Conservation (phyloP, 2,113 vertebrate genomes). For the Phylloscopus whistleri region DNA sequence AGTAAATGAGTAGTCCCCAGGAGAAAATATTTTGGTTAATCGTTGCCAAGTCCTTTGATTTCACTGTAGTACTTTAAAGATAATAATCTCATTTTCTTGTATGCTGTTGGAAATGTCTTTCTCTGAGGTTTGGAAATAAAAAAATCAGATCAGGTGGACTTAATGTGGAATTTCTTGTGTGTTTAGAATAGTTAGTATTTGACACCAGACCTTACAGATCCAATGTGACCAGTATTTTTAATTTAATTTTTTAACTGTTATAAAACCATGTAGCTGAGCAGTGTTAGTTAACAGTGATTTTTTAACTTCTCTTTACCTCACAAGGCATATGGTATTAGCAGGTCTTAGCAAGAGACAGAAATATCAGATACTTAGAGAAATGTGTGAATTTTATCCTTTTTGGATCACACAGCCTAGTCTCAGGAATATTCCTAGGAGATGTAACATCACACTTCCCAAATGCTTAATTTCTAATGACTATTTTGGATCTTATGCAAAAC, state of each 20-base stretch:
- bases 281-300: background rate
- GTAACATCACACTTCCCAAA: background rate
- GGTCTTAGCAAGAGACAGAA: background rate
- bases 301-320: background rate
- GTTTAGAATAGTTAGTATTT: background rate
- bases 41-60: background rate
- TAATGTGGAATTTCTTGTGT: background rate
- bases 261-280: background rate
- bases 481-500: background rate
- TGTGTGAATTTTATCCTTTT: background rate
- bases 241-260: background rate
- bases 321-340: background rate
- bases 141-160: background rate
- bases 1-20: background rate
- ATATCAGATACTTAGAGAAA: background rate
- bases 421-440: background rate
- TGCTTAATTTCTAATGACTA: background rate
- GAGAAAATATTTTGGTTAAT: conserved; percentile 11
- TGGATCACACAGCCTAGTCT: background rate
- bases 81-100: background rate
- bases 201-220: background rate
- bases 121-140: background rate
- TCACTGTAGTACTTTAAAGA: background rate
- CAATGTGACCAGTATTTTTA: background rate
- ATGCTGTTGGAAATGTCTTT: background rate